Conservation (phyloP, 2,888 invertebrate genomes). For the Drosophila atripex region DNA sequence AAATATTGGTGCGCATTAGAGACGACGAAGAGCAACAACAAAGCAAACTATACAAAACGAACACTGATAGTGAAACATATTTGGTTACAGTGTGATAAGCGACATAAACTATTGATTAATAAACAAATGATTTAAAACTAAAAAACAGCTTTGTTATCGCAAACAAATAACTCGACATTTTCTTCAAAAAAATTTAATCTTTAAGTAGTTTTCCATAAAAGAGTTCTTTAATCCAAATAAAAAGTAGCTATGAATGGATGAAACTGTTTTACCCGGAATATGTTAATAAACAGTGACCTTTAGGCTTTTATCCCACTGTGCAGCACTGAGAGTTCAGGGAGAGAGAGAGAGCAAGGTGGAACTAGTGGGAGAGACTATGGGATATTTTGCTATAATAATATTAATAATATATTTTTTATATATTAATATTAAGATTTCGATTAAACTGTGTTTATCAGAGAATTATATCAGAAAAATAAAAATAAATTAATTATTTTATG, state of each 20-base stretch:
- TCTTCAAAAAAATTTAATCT: too few species aligned
- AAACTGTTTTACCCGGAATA: too few species aligned
- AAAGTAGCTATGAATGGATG: too few species aligned
- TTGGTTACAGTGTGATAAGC: slow-evolving; percentile 44
- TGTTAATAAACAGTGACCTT: too few species aligned
- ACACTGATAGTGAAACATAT: slow-evolving; percentile 65
- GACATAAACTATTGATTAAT: background rate
- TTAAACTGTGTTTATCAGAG: too few species aligned
- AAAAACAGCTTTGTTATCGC: background rate
- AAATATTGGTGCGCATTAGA: slow-evolving; percentile 60
- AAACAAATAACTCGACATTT: background rate
- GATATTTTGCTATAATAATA: too few species aligned
- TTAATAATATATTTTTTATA: too few species aligned
- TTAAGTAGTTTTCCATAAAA: too few species aligned
- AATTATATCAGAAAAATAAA: too few species aligned
- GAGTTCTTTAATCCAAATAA: too few species aligned
- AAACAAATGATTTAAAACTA: background rate
- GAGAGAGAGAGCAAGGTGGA: slow-evolving; percentile 13
- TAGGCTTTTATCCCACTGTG: slow-evolving; percentile 20
- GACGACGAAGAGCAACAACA: slow-evolving; percentile 53
- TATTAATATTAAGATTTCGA: too few species aligned
- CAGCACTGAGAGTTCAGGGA: slow-evolving; percentile 1
- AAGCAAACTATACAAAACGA: slow-evolving; percentile 53
- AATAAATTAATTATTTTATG: too few species aligned
- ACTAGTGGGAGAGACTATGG: slow-evolving; percentile 20